phyloP scores from a whole-genome alignment of 1,140 invertebrate species.

The Anthonomus grandis region DNA sequence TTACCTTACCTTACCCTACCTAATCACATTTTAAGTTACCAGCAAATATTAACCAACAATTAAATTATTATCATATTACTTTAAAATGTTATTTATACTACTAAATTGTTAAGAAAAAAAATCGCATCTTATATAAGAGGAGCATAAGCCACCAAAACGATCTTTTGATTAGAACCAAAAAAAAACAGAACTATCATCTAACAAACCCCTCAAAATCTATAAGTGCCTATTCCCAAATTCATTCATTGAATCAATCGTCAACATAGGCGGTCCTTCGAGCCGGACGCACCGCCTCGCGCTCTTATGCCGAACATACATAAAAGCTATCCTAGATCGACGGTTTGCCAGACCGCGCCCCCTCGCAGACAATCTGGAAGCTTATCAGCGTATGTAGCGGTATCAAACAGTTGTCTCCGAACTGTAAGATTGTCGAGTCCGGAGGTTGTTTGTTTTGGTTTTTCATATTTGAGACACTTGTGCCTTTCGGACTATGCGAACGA shows the following conservation, averaged over 20 bases:
- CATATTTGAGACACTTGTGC: not conserved
- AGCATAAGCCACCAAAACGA: too few relatives aligned
- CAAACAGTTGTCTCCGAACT: slow-evolving; percentile 40
- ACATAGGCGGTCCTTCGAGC: slow-evolving; percentile 23
- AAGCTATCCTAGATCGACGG: slow-evolving; percentile 21
- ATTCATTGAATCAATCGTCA: slow-evolving; percentile 43
- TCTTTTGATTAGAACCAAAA: too few relatives aligned
- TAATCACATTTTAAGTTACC: too few relatives aligned
- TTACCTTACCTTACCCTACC: too few relatives aligned
- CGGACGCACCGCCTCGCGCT: slow-evolving; percentile 18
- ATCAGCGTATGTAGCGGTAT: slow-evolving; percentile 34
- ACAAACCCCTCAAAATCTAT: slow-evolving; percentile 33
- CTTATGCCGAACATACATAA: slow-evolving; percentile 20
- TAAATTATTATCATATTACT: too few relatives aligned
- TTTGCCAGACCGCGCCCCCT: slow-evolving; percentile 9
- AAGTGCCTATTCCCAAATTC: slow-evolving; percentile 41
- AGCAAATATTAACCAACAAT: too few relatives aligned
- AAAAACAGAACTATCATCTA: too few relatives aligned
- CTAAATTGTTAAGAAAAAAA: too few relatives aligned
- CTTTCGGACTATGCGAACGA: not conserved
- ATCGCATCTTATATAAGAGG: too few relatives aligned
- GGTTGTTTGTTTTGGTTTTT: not conserved
- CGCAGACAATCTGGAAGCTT: slow-evolving; percentile 31
- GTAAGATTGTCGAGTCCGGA: slow-evolving; percentile 19
- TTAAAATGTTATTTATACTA: too few relatives aligned